Percentiles rank a stretch among this genome's conserved stretches.
Conservation (phyloP, 2,888 invertebrate genomes). For the Hemistola chrysoprasaria region DNA sequence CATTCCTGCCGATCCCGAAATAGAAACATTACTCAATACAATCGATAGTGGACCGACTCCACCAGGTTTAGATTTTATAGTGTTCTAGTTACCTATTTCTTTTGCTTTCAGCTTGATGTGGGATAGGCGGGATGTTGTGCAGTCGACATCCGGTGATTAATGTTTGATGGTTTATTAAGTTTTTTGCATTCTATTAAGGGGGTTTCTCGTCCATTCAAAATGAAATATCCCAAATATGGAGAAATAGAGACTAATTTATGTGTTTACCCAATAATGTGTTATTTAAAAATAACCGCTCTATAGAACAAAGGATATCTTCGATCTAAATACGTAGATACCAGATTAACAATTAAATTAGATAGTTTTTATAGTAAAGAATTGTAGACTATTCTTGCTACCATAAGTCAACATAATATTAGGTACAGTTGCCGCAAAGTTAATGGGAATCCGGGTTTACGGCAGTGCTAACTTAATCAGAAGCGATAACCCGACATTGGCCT, state of each 20-base stretch:
- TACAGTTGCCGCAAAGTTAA: neutral
- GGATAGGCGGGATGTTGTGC: conserved; percentile 37
- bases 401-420: too few species aligned
- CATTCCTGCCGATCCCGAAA: conserved; percentile 34
- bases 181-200: conserved; percentile 19
- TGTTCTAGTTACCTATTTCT: conserved; percentile 24
- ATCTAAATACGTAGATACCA: too few species aligned
- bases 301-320: too few species aligned
- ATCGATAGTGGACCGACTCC: conserved; percentile 24
- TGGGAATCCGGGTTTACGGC: conserved; percentile 1
- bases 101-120: conserved; percentile 27
- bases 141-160: conserved; percentile 24
- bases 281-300: too few species aligned
- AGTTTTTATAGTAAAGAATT: too few species aligned
- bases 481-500: conserved; percentile 66
- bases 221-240: too few species aligned
- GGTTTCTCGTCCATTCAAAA: too few species aligned
- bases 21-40: conserved; percentile 43
- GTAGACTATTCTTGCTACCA: conserved; percentile 5
- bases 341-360: too few species aligned
- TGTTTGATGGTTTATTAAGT: conserved; percentile 16
- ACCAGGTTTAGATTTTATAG: conserved; percentile 8
- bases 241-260: too few species aligned
- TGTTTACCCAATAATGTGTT: too few species aligned
- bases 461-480: conserved; percentile 29